Evolutionary conservation across 2,888 invertebrate genomes (phyloP).

Genomic region (Drosophila nr. fundita): DNA sequence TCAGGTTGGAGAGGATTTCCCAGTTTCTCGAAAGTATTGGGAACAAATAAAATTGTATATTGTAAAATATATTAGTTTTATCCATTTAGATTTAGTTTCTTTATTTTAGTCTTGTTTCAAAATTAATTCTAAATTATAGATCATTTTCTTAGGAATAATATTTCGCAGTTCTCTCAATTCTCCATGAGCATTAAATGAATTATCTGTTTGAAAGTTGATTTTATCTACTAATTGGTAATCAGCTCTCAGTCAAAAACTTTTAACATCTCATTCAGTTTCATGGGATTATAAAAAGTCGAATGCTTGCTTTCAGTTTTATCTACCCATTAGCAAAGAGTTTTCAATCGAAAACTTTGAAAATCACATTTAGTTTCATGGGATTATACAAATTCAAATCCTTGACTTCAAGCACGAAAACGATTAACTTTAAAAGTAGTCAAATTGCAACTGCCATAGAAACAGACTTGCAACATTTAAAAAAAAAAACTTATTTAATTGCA

Average conservation of each 20-base stretch:
- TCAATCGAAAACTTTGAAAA: neutral
- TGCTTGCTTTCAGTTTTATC: neutral
- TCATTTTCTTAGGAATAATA: neutral
- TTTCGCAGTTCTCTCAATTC: neutral
- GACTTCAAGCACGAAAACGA: neutral
- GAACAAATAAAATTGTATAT: neutral
- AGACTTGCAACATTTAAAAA: neutral
- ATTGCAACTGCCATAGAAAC: constrained; percentile 3
- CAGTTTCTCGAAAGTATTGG: neutral
- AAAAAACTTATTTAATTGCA: neutral
- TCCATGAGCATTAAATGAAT: neutral
- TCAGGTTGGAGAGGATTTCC: neutral
- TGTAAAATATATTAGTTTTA: neutral
- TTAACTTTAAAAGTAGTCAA: neutral
- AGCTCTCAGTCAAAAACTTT: neutral
- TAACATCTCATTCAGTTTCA: neutral
- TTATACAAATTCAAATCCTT: neutral
- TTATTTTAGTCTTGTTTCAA: neutral
- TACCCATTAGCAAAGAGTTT: neutral
- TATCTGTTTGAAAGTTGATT: neutral
- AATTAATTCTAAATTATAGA: too few relatives aligned
- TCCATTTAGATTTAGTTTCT: neutral
- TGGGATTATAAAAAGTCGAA: neutral
- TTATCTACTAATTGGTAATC: neutral
- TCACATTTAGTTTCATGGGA: neutral